phyloP scores from a whole-genome alignment of 2,113 vertebrate species.

The Notarius lentiginosus region DNA sequence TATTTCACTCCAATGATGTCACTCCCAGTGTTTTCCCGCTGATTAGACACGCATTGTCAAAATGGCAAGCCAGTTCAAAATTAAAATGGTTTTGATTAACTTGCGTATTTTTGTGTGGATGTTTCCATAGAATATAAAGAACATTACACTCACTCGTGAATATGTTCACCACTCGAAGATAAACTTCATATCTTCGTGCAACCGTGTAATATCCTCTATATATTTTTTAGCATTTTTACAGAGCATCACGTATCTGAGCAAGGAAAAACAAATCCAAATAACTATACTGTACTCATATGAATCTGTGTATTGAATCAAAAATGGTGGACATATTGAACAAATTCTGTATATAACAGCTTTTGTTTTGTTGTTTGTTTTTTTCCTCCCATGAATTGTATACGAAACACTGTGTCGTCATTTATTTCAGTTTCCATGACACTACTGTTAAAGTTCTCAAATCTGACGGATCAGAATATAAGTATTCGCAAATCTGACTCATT shows the following conservation, averaged over 20 bases:
- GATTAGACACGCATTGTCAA: too few species aligned
- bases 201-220: too few species aligned
- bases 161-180: too few species aligned
- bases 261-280: neutral
- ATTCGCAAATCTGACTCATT: too few species aligned
- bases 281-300: neutral
- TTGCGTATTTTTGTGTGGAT: too few species aligned
- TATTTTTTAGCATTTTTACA: neutral
- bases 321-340: neutral
- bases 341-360: neutral
- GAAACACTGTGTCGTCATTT: neutral
- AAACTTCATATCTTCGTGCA: too few species aligned
- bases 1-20: too few species aligned
- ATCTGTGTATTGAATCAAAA: neutral
- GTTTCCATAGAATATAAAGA: too few species aligned
- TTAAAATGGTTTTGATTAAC: too few species aligned
- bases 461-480: neutral
- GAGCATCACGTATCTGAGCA: neutral
- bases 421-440: neutral
- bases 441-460: neutral
- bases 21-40: too few species aligned
- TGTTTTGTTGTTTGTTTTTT: neutral
- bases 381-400: neutral
- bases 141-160: too few species aligned
- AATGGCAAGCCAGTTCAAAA: too few species aligned